phyloP scores from a whole-genome alignment of 92 coral and sea anemone species.

The Chrysogorgia sp. region DNA sequence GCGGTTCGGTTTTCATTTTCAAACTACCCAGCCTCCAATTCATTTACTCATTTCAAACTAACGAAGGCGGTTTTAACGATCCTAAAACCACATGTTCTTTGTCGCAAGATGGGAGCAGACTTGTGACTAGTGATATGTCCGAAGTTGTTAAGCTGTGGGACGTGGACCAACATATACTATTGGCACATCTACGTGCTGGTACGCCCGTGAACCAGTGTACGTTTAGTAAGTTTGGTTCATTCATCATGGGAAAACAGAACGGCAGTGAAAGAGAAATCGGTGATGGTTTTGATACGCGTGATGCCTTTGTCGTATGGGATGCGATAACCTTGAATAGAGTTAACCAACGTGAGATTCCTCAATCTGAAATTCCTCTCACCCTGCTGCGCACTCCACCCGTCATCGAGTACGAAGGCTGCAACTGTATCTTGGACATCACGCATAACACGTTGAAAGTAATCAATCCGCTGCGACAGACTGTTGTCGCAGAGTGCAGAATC shows the following conservation, averaged over 20 bases:
- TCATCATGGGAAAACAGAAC: background rate
- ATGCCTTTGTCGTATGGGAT: background rate
- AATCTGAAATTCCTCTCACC: too few relatives aligned
- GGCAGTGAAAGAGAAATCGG: background rate
- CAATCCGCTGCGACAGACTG: too few relatives aligned
- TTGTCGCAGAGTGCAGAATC: too few relatives aligned
- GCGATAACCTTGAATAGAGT: background rate
- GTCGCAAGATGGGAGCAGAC: background rate
- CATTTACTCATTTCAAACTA: background rate
- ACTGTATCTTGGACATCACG: background rate
- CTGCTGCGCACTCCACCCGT: too few relatives aligned
- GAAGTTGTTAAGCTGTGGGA: background rate
- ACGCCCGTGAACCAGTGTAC: background rate
- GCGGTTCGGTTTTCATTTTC: background rate
- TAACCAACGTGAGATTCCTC: background rate
- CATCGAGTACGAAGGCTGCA: background rate
- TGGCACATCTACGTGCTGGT: background rate
- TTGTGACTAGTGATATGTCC: conserved; percentile 1
- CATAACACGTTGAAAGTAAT: too few relatives aligned
- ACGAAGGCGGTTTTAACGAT: background rate
- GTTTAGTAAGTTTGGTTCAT: conserved; percentile 7
- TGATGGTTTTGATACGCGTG: background rate
- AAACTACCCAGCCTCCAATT: background rate
- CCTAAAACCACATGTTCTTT: background rate
- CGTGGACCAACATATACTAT: background rate